These are phyloP conservation scores for Macaria liturata DNA, from an alignment of 2,888 invertebrate species.

Conservation along the genomic window DNA sequence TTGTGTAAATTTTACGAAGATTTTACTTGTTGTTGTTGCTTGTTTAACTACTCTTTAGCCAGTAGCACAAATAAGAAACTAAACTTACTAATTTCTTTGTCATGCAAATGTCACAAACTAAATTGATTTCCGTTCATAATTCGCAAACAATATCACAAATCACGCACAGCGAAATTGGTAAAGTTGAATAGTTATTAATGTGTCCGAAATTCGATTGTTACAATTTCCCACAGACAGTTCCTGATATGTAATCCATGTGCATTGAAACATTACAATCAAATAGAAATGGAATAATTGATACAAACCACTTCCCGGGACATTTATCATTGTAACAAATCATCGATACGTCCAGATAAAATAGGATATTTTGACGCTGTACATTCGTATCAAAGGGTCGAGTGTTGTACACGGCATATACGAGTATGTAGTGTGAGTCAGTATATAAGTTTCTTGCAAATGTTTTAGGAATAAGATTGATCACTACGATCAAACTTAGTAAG, in stretches of 20 bases:
- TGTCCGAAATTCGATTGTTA: not conserved
- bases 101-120: no score
- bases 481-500: no score
- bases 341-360: constrained; percentile 51
- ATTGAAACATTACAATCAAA: constrained; percentile 53
- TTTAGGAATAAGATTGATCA: not conserved
- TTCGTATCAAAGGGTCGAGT: constrained; percentile 47
- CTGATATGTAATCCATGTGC: constrained; percentile 47
- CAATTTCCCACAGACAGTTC: constrained; percentile 34
- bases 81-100: constrained; percentile 8
- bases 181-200: no score
- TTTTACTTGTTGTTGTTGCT: no score
- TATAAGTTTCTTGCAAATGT: constrained; percentile 2
- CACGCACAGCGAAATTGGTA: no score
- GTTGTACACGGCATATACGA: constrained; percentile 31
- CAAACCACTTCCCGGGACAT: constrained; percentile 52
- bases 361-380: constrained; percentile 55
- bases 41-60: no score
- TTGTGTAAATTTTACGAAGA: no score
- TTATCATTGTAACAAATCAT: constrained; percentile 63
- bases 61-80: no score
- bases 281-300: constrained; percentile 63
- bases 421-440: constrained; percentile 7
- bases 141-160: no score
- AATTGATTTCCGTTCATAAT: no score